Evolutionary conservation across 2,113 vertebrate species (phyloP), one percentile per base, ranked within the genome.

Genomic region (Semicossyphus pulcher): DNA sequence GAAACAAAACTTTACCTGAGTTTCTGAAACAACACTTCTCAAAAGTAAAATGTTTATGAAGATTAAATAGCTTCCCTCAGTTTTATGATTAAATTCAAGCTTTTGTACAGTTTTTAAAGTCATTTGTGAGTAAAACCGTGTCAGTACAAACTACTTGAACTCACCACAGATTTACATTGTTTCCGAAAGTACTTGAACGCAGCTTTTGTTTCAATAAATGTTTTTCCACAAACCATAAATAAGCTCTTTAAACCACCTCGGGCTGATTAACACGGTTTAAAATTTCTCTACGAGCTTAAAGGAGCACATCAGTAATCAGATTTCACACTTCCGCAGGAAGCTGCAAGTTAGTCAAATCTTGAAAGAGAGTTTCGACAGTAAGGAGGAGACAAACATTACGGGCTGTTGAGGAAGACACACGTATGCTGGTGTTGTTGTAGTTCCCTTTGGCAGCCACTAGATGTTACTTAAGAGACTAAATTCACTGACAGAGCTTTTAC

Each of bases 221-320:
- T 47, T 76, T n/a, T n/a, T 52, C 57, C 29, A 39, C 20, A 1
- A 58, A 32, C 10, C 18, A 48, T n/a, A 61, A 71, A 42, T 71
- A 67, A 56, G 36, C 25, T 48, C n/a, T 34, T 39, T 66, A 36
- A 36, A 21, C 3, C 36, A 62, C 56, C 44, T 60, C 47, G 16
- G 59, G 59, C 41, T 34, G 21, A 71, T 60, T 42, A 76, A 63
- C 53, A 44, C 7, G 6, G 42, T 53, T 69, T 37, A 67, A 54
- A 31, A 37, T 48, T 53, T 53, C 47, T 52, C 31, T 16, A n/a
- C 8, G 5, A 12, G 53, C 47, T 70, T 47, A 31, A 54, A 61
- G 29, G 25, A 57, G 28, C 29, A 77, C 39, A 67, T 29, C 37
- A 26, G 7, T 48, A 31, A 75, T 53, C 60, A 15, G 48, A 71